Evolutionary conservation across 92 coral and sea anemone genomes (phyloP).

Genomic region (Metridium senile): DNA sequence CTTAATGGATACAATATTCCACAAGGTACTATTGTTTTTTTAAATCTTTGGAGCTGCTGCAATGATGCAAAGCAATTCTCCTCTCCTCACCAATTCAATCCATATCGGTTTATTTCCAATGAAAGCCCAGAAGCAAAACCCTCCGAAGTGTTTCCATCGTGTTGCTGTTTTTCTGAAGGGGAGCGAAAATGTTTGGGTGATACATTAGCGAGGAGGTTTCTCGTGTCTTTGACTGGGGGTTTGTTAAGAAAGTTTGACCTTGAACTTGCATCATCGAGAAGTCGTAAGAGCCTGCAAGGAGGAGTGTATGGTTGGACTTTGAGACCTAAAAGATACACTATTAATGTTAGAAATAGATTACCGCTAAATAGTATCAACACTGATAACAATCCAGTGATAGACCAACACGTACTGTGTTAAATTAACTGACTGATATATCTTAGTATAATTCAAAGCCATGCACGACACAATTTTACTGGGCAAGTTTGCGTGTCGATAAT

Average conservation of each 20-base stretch:
- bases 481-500: no score
- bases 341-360: slow-evolving; percentile 32
- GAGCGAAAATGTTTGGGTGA: slow-evolving; percentile 63
- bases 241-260: slow-evolving; percentile 33
- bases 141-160: slow-evolving; percentile 4
- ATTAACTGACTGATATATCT: no score
- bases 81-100: slow-evolving; percentile 50
- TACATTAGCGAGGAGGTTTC: slow-evolving; percentile 37
- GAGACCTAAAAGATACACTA: slow-evolving; percentile 33
- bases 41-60: slow-evolving; percentile 56
- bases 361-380: no score
- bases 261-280: slow-evolving; percentile 30
- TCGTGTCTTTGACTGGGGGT: slow-evolving; percentile 41
- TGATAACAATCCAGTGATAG: no score
- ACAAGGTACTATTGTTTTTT: slow-evolving; percentile 49
- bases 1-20: slow-evolving; percentile 51
- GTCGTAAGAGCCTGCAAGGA: slow-evolving; percentile 25
- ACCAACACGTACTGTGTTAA: no score
- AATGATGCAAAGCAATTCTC: slow-evolving; percentile 40
- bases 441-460: no score
- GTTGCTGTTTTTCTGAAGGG: slow-evolving; percentile 58
- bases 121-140: slow-evolving; percentile 17
- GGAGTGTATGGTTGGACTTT: slow-evolving; percentile 30
- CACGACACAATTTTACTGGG: no score
- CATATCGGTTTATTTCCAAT: slow-evolving; percentile 50